A percentile compares a stretch with the other conserved stretches of the same genome.
phyloP scores from a whole-genome alignment of 1,140 invertebrate species.

The Drosophila pseudoobscura region DNA sequence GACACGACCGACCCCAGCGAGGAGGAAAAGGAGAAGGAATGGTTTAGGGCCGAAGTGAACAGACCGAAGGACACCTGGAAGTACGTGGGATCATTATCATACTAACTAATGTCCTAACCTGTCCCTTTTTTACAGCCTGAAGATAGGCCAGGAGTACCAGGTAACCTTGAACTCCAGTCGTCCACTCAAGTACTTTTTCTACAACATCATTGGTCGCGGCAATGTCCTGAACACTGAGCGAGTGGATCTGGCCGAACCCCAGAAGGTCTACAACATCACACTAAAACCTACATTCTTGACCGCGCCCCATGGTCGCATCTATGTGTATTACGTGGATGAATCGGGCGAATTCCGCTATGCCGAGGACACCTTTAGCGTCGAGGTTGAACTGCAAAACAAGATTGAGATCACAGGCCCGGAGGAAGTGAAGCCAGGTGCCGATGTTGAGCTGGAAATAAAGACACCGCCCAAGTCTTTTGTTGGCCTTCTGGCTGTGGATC shows the following conservation, averaged over 20 bases:
- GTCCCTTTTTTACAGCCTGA: conserved; percentile 81
- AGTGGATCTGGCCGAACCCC: conserved; percentile 83
- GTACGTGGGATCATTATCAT: conserved; percentile 20
- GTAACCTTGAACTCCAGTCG: conserved; percentile 92
- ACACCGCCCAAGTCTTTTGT: conserved; percentile 93
- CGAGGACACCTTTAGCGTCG: conserved; percentile 90
- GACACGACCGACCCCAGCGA: conserved; percentile 16
- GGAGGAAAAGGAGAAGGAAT: conserved; percentile 63
- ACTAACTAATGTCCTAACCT: neutral
- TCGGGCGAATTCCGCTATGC: conserved; percentile 91
- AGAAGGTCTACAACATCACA: conserved; percentile 78
- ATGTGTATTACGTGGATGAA: conserved; percentile 89
- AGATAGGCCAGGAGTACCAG: conserved; percentile 89
- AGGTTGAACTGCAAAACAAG: conserved; percentile 90
- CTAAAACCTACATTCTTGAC: conserved; percentile 90
- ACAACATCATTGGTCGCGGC: conserved; percentile 93
- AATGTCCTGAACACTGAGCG: conserved; percentile 90
- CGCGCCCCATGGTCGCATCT: conserved; percentile 90
- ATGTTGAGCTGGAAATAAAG: conserved; percentile 89
- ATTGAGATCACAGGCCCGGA: conserved; percentile 63
- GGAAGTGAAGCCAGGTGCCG: conserved; percentile 88
- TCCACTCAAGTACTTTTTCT: conserved; percentile 89
- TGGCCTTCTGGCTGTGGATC: conserved; percentile 92
- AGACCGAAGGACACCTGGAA: conserved; percentile 54
- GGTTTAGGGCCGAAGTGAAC: conserved; percentile 51